phyloP scores from a whole-genome alignment of 1,140 invertebrate genomes.

The Probaryconus sp. region DNA sequence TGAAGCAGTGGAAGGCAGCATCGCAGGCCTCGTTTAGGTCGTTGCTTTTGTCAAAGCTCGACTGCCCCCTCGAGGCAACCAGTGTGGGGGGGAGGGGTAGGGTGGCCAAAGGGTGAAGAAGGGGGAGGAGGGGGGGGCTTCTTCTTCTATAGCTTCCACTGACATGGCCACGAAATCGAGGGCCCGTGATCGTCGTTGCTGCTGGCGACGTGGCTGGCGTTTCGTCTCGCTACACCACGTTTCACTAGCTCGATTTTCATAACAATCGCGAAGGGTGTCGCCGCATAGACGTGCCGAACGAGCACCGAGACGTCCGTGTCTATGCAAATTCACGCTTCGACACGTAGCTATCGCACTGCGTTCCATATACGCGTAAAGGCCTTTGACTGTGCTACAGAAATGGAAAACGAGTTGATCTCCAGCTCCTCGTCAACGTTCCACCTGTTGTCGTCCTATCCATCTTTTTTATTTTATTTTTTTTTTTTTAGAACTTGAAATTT shows the following conservation, averaged over 20 bases:
- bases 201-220: conserved; percentile 44
- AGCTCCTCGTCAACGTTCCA: conserved; percentile 25
- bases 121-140: no score
- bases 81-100: no score
- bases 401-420: conserved; percentile 20
- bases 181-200: conserved; percentile 6
- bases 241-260: conserved; percentile 69
- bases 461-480: background rate
- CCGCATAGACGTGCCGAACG: conserved; percentile 41
- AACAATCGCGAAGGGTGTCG: conserved; percentile 67
- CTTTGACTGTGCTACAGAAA: conserved; percentile 24
- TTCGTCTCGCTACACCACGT: conserved; percentile 60
- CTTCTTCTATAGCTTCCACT: conserved; percentile 14
- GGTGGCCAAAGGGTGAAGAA: no score
- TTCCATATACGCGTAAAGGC: conserved; percentile 36
- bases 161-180: no score
- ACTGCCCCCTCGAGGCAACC: no score
- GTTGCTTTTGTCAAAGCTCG: conserved; percentile 44
- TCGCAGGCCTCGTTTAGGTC: conserved; percentile 8
- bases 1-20: no score
- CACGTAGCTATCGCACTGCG: conserved; percentile 20
- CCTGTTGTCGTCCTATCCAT: conserved; percentile 22
- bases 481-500: conserved; percentile 4
- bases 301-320: conserved; percentile 10
- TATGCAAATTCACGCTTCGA: conserved; percentile 66